These are phyloP conservation scores for Actinemys pallida DNA, from an alignment of 2,113 vertebrate species.

Conservation along the genomic window DNA sequence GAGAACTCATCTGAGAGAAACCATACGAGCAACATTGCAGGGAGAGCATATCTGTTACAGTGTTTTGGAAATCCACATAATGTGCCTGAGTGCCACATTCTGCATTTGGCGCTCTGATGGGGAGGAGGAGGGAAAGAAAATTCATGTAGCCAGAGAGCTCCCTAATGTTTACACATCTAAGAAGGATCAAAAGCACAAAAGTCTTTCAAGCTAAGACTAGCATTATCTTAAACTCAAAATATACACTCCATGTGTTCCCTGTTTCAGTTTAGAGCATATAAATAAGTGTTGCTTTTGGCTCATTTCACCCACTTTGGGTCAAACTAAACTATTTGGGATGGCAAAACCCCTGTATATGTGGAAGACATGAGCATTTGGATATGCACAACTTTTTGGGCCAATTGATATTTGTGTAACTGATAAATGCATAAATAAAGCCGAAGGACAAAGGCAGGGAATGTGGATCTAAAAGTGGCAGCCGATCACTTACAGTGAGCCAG, in stretches of 20 bases:
- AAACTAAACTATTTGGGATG: not conserved
- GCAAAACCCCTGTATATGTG: not conserved
- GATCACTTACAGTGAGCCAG: not conserved
- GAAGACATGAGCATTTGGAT: not conserved
- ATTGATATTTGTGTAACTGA: not conserved
- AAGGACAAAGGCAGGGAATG: conserved; percentile 26
- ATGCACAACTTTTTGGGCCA: not conserved
- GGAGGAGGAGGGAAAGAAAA: conserved; percentile 22
- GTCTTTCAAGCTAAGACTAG: conserved; percentile 58
- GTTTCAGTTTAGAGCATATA: conserved; percentile 49
- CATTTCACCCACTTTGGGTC: conserved; percentile 28
- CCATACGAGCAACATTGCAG: conserved; percentile 20
- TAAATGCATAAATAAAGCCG: not conserved
- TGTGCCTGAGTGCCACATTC: conserved; percentile 46
- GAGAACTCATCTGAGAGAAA: conserved; percentile 24
- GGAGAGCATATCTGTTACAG: conserved; percentile 59
- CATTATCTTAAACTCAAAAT: conserved; percentile 74
- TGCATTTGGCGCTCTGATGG: conserved; percentile 61
- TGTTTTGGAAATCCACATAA: conserved; percentile 73
- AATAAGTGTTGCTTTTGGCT: conserved; percentile 60
- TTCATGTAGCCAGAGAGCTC: conserved; percentile 52
- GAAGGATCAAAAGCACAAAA: conserved; percentile 64
- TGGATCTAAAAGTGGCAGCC: not conserved
- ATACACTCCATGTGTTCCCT: conserved; percentile 50
- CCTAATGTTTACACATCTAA: conserved; percentile 54